Evolutionary conservation across 2,113 vertebrate species (phyloP).

Genomic region (Nerophis ophidion): DNA sequence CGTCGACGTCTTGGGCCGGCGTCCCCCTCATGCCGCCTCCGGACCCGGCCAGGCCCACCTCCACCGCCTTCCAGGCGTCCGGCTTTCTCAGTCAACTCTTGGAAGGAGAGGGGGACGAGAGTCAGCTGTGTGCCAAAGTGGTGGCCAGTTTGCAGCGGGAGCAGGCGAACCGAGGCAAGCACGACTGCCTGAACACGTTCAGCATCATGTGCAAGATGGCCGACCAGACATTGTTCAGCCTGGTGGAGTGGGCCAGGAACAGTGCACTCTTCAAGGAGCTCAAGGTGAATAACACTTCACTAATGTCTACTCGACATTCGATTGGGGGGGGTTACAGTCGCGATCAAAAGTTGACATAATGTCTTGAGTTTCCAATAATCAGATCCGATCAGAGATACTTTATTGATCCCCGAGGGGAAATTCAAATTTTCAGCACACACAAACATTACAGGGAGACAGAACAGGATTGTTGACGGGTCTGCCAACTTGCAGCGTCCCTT

Average conservation of each 20-base stretch:
- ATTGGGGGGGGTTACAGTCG: too few relatives aligned
- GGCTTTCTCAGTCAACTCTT: conserved; percentile 64
- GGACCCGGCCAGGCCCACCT: not conserved
- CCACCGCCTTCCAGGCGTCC: not conserved
- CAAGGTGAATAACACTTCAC: conserved; percentile 55
- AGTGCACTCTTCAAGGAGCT: conserved; percentile 74
- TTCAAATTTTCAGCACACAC: too few relatives aligned
- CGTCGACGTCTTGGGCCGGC: conserved; percentile 26
- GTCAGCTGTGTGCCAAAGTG: conserved; percentile 67
- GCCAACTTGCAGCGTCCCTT: too few relatives aligned
- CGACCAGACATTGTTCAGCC: conserved; percentile 74
- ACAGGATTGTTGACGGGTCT: too few relatives aligned
- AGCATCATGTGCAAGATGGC: conserved; percentile 81
- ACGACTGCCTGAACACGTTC: conserved; percentile 75
- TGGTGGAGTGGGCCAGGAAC: conserved; percentile 78
- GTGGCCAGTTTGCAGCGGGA: conserved; percentile 70
- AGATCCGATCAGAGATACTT: too few relatives aligned
- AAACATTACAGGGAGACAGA: too few relatives aligned
- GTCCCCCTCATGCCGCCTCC: conserved; percentile 5
- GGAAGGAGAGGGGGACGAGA: conserved; percentile 72
- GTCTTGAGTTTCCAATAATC: too few relatives aligned
- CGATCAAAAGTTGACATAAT: too few relatives aligned
- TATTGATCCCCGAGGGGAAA: too few relatives aligned
- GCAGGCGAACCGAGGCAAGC: conserved; percentile 72
- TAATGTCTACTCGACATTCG: not conserved